A percentile compares a stretch with the other conserved stretches of the same genome.
Conservation (phyloP, 2,888 invertebrate genomes). For the Isotomurus palustris region DNA sequence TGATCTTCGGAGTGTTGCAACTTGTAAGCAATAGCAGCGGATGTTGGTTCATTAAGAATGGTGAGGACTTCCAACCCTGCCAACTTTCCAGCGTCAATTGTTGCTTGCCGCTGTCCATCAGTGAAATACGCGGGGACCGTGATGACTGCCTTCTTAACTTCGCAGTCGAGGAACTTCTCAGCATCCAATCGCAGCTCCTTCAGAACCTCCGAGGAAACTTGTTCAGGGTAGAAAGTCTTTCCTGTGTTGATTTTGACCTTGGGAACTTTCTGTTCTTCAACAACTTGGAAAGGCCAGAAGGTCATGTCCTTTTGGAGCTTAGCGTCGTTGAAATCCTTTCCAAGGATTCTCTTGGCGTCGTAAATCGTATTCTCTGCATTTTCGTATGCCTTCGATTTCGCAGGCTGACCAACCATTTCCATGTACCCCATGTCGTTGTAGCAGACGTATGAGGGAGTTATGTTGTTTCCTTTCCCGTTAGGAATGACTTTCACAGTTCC, state of each 20-base stretch:
- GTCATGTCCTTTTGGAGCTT: slow-evolving; percentile 26
- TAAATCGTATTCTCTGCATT: slow-evolving; percentile 64
- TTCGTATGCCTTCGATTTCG: slow-evolving; percentile 63
- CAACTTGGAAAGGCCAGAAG: slow-evolving; percentile 47
- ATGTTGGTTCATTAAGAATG: slow-evolving; percentile 76
- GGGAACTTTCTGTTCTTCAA: slow-evolving; percentile 50
- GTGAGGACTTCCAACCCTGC: slow-evolving; percentile 80
- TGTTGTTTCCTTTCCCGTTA: slow-evolving; percentile 13
- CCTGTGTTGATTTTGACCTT: slow-evolving; percentile 55
- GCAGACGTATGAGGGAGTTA: slow-evolving; percentile 11
- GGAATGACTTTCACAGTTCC: slow-evolving; percentile 27
- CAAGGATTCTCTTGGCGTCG: slow-evolving; percentile 48
- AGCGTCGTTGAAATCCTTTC: slow-evolving; percentile 21
- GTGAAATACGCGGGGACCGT: slow-evolving; percentile 77
- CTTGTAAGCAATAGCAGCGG: slow-evolving; percentile 53
- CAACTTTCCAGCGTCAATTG: slow-evolving; percentile 75
- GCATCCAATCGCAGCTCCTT: slow-evolving; percentile 17
- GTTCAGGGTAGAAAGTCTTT: slow-evolving; percentile 20
- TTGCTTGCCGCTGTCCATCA: slow-evolving; percentile 64
- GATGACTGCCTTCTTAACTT: slow-evolving; percentile 69
- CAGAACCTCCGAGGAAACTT: slow-evolving; percentile 24
- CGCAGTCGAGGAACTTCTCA: slow-evolving; percentile 43
- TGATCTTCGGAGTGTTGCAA: slow-evolving; percentile 48
- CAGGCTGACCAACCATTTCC: slow-evolving; percentile 59
- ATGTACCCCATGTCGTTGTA: slow-evolving; percentile 2